Evolutionary conservation across 1,140 invertebrate species (phyloP).

Genomic region (Belonocnema kinseyi): DNA sequence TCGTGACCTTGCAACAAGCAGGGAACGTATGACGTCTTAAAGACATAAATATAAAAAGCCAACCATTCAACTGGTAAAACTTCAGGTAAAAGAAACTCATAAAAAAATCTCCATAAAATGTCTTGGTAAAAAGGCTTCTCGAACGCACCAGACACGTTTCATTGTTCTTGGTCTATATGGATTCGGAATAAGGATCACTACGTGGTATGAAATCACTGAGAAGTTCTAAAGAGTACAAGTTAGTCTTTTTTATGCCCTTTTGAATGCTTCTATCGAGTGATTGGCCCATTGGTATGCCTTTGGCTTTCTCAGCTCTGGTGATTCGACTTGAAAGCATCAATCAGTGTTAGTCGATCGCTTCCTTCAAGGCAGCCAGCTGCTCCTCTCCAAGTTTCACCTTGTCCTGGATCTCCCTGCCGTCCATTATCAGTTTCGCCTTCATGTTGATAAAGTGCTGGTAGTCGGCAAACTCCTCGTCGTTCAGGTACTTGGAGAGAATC

Average conservation of each 20-base stretch:
- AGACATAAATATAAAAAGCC: slow-evolving; percentile 17
- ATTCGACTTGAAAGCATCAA: slow-evolving; percentile 30
- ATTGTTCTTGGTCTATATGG: neutral
- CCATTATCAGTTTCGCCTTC: slow-evolving; percentile 93
- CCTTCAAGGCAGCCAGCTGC: slow-evolving; percentile 85
- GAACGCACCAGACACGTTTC: slow-evolving; percentile 1
- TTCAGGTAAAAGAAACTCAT: slow-evolving; percentile 7
- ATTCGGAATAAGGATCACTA: slow-evolving; percentile 12
- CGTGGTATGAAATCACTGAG: slow-evolving; percentile 15
- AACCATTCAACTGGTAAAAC: neutral
- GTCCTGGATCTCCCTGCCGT: slow-evolving; percentile 89
- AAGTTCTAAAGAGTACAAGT: slow-evolving; percentile 32
- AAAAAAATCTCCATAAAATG: slow-evolving; percentile 22
- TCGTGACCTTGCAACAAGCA: slow-evolving; percentile 43
- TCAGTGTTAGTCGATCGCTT: slow-evolving; percentile 78
- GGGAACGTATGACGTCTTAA: slow-evolving; percentile 33
- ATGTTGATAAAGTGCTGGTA: slow-evolving; percentile 93
- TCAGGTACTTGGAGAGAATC: slow-evolving; percentile 86
- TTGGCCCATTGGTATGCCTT: slow-evolving; percentile 41
- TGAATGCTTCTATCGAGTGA: neutral
- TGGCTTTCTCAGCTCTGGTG: slow-evolving; percentile 33
- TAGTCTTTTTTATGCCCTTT: slow-evolving; percentile 34
- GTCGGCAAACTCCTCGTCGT: slow-evolving; percentile 85
- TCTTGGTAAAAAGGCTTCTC: slow-evolving; percentile 13
- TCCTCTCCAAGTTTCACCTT: slow-evolving; percentile 92